Conservation (phyloP, 1,140 invertebrate species). For the Polypedilum vanderplanki region DNA sequence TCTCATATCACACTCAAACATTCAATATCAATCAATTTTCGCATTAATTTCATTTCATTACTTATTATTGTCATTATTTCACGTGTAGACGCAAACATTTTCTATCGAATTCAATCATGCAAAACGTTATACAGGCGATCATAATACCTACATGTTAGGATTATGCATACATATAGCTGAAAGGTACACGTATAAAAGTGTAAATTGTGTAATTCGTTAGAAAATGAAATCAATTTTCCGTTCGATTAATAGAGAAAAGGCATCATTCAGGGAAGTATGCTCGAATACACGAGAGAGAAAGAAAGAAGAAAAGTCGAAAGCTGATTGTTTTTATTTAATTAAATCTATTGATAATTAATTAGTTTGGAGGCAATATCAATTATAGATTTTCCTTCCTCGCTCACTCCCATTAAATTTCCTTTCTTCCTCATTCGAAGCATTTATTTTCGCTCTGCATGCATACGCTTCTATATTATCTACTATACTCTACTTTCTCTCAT, state of each 20-base stretch:
- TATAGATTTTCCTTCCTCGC: conserved; percentile 1
- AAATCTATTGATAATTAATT: conserved; percentile 20
- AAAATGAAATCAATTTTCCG: conserved; percentile 13
- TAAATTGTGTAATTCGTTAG: conserved; percentile 1
- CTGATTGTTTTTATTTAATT: conserved; percentile 8
- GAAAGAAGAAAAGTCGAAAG: neutral
- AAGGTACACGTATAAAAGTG: neutral
- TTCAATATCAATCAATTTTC: too few species aligned
- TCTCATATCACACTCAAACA: too few species aligned
- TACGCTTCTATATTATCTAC: neutral
- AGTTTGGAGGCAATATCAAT: conserved; percentile 5
- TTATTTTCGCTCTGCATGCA: neutral
- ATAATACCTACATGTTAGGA: too few species aligned
- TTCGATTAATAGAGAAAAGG: neutral
- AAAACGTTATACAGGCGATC: too few species aligned
- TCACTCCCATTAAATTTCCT: too few species aligned
- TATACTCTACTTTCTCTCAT: neutral
- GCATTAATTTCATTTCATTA: too few species aligned
- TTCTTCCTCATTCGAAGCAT: neutral
- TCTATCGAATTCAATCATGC: too few species aligned
- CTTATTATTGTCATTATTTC: too few species aligned
- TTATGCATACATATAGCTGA: too few species aligned
- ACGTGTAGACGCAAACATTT: too few species aligned
- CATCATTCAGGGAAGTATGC: neutral
- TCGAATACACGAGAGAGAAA: neutral